These are phyloP conservation scores for Brachypalpus laphriformis DNA, from an alignment of 2,888 invertebrate species.

Conservation along the genomic window DNA sequence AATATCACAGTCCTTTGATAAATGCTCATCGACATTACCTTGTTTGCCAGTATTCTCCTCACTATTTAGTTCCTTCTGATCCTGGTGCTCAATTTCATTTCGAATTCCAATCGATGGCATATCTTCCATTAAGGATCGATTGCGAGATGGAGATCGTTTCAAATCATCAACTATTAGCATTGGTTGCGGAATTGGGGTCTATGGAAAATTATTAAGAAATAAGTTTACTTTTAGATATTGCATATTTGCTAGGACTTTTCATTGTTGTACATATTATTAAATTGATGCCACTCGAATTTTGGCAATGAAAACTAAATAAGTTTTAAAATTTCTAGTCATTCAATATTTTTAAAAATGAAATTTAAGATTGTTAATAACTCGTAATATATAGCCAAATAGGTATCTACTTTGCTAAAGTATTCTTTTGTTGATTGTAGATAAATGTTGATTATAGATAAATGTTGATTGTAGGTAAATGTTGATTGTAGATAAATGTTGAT, in stretches of 20 bases:
- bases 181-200: constrained; percentile 21
- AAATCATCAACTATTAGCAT: not conserved
- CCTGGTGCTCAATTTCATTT: too few relatives aligned
- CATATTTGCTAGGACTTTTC: too few relatives aligned
- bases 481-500: not conserved
- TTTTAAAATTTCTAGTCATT: too few relatives aligned
- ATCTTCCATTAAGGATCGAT: not conserved
- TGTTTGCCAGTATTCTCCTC: constrained; percentile 10
- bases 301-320: not conserved
- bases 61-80: not conserved
- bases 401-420: not conserved
- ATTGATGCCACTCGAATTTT: not conserved
- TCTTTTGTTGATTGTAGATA: not conserved
- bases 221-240: not conserved
- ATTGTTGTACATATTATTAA: not conserved
- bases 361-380: not conserved
- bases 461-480: not conserved
- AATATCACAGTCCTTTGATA: constrained; percentile 67
- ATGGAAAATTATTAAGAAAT: not conserved
- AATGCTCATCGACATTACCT: constrained; percentile 64
- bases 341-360: too few relatives aligned
- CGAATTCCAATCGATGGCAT: not conserved
- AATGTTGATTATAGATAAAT: not conserved
- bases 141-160: constrained; percentile 22
- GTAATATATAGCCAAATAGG: not conserved